A percentile compares a stretch with the other conserved stretches of the same genome.
phyloP scores from a whole-genome alignment of 2,888 invertebrate species.

The Allacma fusca region DNA sequence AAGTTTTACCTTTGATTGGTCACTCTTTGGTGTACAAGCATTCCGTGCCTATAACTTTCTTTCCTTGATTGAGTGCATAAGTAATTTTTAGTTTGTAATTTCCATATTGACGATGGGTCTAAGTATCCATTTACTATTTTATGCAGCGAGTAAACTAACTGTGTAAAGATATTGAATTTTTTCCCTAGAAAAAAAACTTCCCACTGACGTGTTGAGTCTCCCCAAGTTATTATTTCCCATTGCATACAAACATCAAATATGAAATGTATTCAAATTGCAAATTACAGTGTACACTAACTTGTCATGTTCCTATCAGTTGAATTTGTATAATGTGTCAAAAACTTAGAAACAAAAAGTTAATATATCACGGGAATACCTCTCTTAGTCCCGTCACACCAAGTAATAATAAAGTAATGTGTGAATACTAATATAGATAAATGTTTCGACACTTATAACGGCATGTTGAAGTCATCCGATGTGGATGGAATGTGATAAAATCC shows the following conservation, averaged over 20 bases:
- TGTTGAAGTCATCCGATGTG: not conserved
- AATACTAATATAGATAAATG: not conserved
- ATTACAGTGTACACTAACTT: slow-evolving; percentile 6
- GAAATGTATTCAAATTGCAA: slow-evolving; percentile 22
- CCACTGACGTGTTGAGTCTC: not conserved
- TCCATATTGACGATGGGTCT: slow-evolving; percentile 19
- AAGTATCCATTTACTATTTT: slow-evolving; percentile 13
- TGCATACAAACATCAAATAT: not conserved
- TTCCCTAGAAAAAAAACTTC: not conserved
- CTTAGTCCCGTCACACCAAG: not conserved
- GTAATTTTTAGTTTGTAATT: slow-evolving; percentile 26
- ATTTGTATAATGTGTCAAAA: slow-evolving; percentile 19
- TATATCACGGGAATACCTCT: not conserved
- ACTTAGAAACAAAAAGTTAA: not conserved
- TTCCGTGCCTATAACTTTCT: slow-evolving; percentile 5
- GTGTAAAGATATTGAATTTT: not conserved
- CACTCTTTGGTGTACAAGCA: not conserved
- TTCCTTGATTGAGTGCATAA: slow-evolving; percentile 38
- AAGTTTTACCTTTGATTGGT: not conserved
- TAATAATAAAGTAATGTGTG: not conserved
- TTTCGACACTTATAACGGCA: not conserved
- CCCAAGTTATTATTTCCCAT: not conserved
- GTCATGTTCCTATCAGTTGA: slow-evolving; percentile 22
- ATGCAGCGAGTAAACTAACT: not conserved
- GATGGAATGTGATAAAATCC: slow-evolving; percentile 4